Conservation (phyloP, 2,888 invertebrate genomes). For the Agelastica alni region DNA sequence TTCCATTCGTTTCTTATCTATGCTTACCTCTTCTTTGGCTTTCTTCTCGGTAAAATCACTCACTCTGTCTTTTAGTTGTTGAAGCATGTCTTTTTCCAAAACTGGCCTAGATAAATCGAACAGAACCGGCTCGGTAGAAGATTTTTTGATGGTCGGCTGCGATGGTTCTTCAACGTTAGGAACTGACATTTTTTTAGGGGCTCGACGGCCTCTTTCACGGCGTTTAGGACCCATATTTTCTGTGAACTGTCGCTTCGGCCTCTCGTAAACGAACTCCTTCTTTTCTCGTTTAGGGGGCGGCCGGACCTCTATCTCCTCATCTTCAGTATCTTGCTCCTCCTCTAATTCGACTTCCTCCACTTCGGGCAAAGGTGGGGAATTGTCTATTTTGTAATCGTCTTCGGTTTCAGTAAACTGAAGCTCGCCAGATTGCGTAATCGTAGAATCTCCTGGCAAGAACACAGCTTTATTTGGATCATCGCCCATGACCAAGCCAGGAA, state of each 20-base stretch:
- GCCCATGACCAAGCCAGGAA: conserved; percentile 77
- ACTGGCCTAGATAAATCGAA: conserved; percentile 46
- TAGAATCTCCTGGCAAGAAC: conserved; percentile 55
- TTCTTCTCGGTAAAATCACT: conserved; percentile 51
- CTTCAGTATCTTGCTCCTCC: conserved; percentile 48
- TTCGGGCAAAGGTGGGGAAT: conserved; percentile 41
- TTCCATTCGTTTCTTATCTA: conserved; percentile 51
- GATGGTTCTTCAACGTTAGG: conserved; percentile 18
- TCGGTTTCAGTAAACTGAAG: conserved; percentile 53
- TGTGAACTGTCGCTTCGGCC: conserved; percentile 49
- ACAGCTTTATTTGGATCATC: conserved; percentile 60
- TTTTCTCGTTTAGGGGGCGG: conserved; percentile 41
- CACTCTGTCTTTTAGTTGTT: conserved; percentile 53
- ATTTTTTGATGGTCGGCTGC: conserved; percentile 13
- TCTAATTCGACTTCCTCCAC: conserved; percentile 45
- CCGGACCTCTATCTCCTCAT: conserved; percentile 42
- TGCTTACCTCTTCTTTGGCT: conserved; percentile 49
- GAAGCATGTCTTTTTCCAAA: conserved; percentile 51
- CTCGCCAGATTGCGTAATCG: conserved; percentile 53
- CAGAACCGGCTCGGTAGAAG: conserved; percentile 34
- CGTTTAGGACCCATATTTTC: conserved; percentile 52
- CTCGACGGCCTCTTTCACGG: conserved; percentile 48
- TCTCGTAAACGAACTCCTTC: conserved; percentile 51
- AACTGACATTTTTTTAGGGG: conserved; percentile 27
- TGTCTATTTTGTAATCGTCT: conserved; percentile 55